These are phyloP conservation scores for Rattus rattus DNA, from an alignment of 2,113 vertebrate species.

Conservation along the genomic window DNA sequence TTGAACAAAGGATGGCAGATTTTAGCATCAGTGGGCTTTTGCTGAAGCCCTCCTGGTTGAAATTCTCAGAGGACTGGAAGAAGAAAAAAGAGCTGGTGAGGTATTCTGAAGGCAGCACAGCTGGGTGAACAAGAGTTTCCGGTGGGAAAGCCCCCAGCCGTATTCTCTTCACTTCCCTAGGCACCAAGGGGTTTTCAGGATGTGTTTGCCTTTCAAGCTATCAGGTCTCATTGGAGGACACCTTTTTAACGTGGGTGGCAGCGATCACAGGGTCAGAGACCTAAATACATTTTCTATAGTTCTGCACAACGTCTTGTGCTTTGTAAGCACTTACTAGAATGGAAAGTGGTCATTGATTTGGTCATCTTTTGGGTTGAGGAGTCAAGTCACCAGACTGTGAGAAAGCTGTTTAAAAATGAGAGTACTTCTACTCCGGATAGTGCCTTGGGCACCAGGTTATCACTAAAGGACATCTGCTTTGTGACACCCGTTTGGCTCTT, in stretches of 20 bases:
- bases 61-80: neutral
- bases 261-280: neutral
- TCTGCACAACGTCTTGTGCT: neutral
- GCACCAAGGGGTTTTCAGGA: conserved; percentile 29
- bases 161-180: neutral
- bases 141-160: neutral
- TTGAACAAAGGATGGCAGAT: neutral
- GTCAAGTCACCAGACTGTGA: neutral
- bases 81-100: neutral
- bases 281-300: neutral
- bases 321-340: neutral
- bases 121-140: neutral
- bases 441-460: neutral
- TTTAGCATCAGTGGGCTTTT: neutral
- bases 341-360: neutral
- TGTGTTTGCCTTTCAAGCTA: neutral
- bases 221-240: neutral
- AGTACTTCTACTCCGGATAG: neutral
- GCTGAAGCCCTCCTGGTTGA: neutral
- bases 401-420: conserved; percentile 45
- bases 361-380: neutral
- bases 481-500: neutral
- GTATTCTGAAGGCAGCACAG: neutral
- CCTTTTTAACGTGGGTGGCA: neutral
- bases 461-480: neutral